Evolutionary conservation across 2,797 vertebrate genomes (phyloP).

Genomic region (Podarcis siculus): DNA sequence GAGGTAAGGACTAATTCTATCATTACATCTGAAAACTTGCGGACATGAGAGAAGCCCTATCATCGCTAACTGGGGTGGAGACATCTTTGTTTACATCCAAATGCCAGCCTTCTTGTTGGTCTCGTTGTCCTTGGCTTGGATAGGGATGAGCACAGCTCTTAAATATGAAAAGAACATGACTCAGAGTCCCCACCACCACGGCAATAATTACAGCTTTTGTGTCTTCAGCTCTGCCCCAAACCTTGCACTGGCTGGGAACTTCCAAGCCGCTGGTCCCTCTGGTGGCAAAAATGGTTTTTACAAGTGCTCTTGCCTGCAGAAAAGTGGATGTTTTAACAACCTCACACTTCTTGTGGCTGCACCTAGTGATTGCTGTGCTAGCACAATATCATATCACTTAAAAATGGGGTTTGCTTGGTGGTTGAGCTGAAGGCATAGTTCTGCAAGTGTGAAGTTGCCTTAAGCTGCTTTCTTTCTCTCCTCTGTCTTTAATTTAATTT

Average conservation of each 20-base stretch:
- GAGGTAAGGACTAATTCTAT: neutral
- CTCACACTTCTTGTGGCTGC: neutral
- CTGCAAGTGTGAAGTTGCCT: too few species aligned
- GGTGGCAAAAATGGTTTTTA: conserved; percentile 8
- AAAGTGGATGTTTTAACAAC: neutral
- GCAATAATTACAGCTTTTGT: conserved; percentile 61
- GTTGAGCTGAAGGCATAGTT: neutral
- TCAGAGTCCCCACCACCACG: conserved; percentile 47
- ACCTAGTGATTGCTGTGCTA: neutral
- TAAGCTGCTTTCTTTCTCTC: neutral
- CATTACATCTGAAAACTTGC: conserved; percentile 4
- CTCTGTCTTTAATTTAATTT: neutral
- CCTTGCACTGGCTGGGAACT: neutral
- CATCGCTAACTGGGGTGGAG: conserved; percentile 28
- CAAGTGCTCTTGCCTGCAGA: conserved; percentile 22
- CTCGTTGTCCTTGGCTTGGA: conserved; percentile 57
- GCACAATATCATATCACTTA: neutral
- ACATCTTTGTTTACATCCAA: conserved; percentile 33
- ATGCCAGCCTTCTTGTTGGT: conserved; percentile 53
- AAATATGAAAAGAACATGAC: conserved; percentile 71
- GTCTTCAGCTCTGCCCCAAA: conserved; percentile 36
- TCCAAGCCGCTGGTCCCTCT: neutral
- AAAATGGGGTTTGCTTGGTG: neutral
- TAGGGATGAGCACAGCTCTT: conserved; percentile 74
- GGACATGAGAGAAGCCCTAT: conserved; percentile 33